Percentiles rank a stretch among this genome's conserved stretches.
Conservation (phyloP, 2,113 vertebrate species). For the Platichthys flesus region DNA sequence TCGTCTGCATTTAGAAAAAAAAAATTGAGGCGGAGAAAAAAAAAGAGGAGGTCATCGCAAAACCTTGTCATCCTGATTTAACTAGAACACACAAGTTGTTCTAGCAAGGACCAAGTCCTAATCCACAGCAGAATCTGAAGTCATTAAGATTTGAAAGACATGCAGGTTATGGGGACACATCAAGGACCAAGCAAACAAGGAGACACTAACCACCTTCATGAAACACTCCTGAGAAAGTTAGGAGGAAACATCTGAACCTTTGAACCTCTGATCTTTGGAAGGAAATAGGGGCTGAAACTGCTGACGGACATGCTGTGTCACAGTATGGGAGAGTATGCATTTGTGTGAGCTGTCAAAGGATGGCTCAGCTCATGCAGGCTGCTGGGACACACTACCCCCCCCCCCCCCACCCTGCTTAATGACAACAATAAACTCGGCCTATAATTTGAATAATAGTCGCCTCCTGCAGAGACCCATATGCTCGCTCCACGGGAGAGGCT, state of each 20-base stretch:
- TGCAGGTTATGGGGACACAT: not conserved
- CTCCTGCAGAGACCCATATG: constrained; percentile 20
- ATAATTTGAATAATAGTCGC: constrained; percentile 32
- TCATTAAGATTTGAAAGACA: constrained; percentile 1
- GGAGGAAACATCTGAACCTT: constrained; percentile 21
- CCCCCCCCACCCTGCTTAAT: constrained; percentile 17
- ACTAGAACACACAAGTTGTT: not conserved
- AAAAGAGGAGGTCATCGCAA: not conserved
- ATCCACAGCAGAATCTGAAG: not conserved
- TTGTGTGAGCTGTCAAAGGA: constrained; percentile 13
- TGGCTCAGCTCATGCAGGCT: not conserved
- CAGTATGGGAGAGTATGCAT: not conserved
- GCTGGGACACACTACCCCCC: constrained; percentile 15
- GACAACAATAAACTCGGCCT: constrained; percentile 37
- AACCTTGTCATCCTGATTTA: not conserved
- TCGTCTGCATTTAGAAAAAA: too few species aligned
- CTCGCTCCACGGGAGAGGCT: constrained; percentile 18
- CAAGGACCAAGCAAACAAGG: constrained; percentile 1
- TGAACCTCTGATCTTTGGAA: constrained; percentile 4
- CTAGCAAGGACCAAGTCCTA: not conserved
- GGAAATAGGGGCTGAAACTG: not conserved
- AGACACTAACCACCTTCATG: not conserved
- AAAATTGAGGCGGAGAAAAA: too few species aligned
- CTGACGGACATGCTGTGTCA: constrained; percentile 19
- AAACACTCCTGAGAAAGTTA: constrained; percentile 14